A percentile compares a stretch with the other conserved stretches of the same genome.
Evolutionary conservation across 2,797 vertebrate genomes (phyloP).

Genomic region (Centropyge bicolor): DNA sequence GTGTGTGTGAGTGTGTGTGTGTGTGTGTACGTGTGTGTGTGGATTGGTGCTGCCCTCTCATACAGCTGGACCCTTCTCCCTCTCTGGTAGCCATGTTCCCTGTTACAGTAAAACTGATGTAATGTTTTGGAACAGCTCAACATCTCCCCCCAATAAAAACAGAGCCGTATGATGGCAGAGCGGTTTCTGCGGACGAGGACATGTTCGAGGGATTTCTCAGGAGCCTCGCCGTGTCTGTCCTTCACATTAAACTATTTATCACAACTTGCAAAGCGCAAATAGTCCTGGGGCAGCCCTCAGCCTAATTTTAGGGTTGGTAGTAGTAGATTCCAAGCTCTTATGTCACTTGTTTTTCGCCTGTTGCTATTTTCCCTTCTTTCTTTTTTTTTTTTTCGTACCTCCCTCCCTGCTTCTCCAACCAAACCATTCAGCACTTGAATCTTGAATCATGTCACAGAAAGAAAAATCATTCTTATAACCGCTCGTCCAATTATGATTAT

Average conservation of each 20-base stretch:
- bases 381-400: constrained; percentile 5
- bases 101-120: constrained; percentile 84
- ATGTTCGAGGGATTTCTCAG: constrained; percentile 75
- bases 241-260: constrained; percentile 80
- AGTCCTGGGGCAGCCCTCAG: constrained; percentile 73
- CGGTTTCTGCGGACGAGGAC: constrained; percentile 70
- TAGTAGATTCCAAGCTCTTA: constrained; percentile 83
- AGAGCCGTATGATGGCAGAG: constrained; percentile 62
- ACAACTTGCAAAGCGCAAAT: constrained; percentile 59
- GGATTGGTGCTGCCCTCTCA: constrained; percentile 46
- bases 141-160: constrained; percentile 76
- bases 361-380: constrained; percentile 61
- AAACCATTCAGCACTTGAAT: constrained; percentile 55
- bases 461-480: constrained; percentile 39
- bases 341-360: constrained; percentile 80
- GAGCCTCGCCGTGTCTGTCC: constrained; percentile 69
- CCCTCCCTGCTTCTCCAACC: constrained; percentile 37
- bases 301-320: constrained; percentile 82
- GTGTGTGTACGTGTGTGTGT: constrained; percentile 28
- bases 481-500: constrained; percentile 46
- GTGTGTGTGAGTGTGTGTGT: constrained; percentile 33
- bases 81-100: constrained; percentile 76
- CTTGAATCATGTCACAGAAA: constrained; percentile 62
- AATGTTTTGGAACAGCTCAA: constrained; percentile 80
- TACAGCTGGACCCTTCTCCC: constrained; percentile 68